A percentile compares a stretch with the other conserved stretches of the same genome.
Evolutionary conservation across 2,888 invertebrate species (phyloP).

Genomic region (Machimus rusticus): DNA sequence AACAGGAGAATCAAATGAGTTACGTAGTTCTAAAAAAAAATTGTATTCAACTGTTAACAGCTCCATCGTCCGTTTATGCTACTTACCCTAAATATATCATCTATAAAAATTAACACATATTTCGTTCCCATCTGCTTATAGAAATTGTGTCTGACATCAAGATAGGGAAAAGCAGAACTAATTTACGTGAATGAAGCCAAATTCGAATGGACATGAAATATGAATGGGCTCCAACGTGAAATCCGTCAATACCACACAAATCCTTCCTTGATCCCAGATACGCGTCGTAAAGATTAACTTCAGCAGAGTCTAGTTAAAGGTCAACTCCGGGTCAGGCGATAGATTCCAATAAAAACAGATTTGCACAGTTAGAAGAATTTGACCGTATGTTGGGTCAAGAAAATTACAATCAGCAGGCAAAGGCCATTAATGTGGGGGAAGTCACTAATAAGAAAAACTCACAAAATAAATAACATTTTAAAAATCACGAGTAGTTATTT

Average conservation of each 20-base stretch:
- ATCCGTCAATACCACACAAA: not conserved
- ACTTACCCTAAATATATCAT: too few species aligned
- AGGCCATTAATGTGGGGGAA: not conserved
- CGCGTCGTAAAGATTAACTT: not conserved
- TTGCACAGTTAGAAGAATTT: not conserved
- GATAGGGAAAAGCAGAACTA: not conserved
- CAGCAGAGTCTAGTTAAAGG: not conserved
- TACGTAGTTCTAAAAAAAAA: not conserved
- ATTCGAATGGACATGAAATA: not conserved
- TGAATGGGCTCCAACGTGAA: too few species aligned
- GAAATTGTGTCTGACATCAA: not conserved
- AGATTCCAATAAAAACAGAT: not conserved
- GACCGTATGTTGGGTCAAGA: not conserved
- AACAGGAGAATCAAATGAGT: not conserved
- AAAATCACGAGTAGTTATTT: not conserved
- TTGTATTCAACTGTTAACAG: not conserved
- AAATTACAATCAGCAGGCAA: not conserved
- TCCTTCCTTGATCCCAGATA: not conserved
- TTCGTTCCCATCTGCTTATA: too few species aligned
- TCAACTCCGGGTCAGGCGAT: not conserved
- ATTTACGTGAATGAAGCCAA: not conserved
- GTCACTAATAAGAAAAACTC: not conserved
- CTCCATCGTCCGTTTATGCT: too few species aligned
- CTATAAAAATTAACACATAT: too few species aligned
- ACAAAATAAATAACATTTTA: not conserved